phyloP scores from a whole-genome alignment of 2,888 invertebrate genomes.

The Acanthopleura granulata region DNA sequence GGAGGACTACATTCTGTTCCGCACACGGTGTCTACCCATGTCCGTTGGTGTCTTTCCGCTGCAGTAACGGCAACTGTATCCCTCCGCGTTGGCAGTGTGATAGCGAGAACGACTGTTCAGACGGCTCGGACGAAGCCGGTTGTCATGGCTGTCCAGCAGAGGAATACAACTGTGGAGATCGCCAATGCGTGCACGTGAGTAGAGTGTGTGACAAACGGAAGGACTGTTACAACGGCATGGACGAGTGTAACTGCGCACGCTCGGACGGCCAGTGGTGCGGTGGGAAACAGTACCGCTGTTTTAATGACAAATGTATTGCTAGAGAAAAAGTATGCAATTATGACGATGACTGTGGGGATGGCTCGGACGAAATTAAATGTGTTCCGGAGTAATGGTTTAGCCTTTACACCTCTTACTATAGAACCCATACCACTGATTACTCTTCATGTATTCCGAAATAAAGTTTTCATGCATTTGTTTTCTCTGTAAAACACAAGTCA shows the following conservation, averaged over 20 bases:
- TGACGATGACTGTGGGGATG: conserved; percentile 7
- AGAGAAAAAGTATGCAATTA: not conserved
- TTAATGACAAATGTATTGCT: conserved; percentile 9
- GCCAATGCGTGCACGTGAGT: conserved; percentile 3
- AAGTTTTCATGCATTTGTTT: no score
- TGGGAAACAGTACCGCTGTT: conserved; percentile 11
- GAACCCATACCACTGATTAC: no score
- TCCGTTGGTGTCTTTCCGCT: not conserved
- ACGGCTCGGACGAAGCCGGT: conserved; percentile 2
- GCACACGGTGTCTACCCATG: not conserved
- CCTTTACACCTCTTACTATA: no score
- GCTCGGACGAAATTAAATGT: conserved; percentile 8
- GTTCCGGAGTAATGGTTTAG: not conserved
- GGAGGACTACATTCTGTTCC: not conserved
- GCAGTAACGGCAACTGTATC: conserved; percentile 9
- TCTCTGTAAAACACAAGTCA: no score
- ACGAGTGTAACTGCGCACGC: conserved; percentile 4
- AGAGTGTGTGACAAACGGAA: conserved; percentile 5
- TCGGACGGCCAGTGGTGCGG: conserved; percentile 12
- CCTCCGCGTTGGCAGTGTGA: conserved; percentile 6
- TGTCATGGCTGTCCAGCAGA: not conserved
- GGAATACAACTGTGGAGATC: conserved; percentile 13
- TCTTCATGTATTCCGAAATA: no score
- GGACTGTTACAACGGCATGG: conserved; percentile 16
- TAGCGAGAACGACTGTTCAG: conserved; percentile 11